Base-by-base conservation (phyloP, 2,797 vertebrate species). In the Ceryle rudis region DNA sequence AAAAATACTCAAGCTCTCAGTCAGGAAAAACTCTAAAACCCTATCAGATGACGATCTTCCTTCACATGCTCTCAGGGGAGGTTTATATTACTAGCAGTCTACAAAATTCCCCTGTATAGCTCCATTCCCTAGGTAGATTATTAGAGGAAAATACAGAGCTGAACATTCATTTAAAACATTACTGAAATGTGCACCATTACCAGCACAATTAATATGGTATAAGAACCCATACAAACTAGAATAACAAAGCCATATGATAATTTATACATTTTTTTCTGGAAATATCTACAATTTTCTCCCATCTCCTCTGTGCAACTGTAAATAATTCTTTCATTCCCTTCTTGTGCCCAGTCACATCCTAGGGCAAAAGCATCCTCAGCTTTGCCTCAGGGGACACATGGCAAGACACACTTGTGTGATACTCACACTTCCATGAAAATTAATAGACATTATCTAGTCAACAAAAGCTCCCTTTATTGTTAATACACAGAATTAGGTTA, bases 311-410 rank as follows among this genome's bases (percentile, higher is more conserved):
- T 86, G 57, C 37, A 81, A 41, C n/a, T 87, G 51, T 67, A 88
- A 95, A 80, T 6, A 44, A 82, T 82, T 91, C 52, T 80, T 89
- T 79, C 71, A 51, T 92, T 82, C 52, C 2, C 6, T 86, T 93
- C 74, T 25, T 82, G 25, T 87, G 39, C 60, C 23, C 47, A 33
- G 51, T 54, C 42, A 87, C 46, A 80, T 80, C 22, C 62, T 39
- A 4, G 7, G 82, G 74, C 9, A 31, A 80, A 71, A 80, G 23
- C 31, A 91, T 78, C 64, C 67, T 85, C 25, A 44, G 41, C 15
- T 87, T 85, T 94, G 52, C 44, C 93, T 93, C 72, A 54, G 69
- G 61, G 41, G 11, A 88, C 44, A 69, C 31, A 25, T 20, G 25
- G 33, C 52, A 86, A 77, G 33, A 29, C 41, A 37, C 46, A 39